phyloP scores from a whole-genome alignment of 2,113 vertebrate genomes.

The Amblyopsis rosae region DNA sequence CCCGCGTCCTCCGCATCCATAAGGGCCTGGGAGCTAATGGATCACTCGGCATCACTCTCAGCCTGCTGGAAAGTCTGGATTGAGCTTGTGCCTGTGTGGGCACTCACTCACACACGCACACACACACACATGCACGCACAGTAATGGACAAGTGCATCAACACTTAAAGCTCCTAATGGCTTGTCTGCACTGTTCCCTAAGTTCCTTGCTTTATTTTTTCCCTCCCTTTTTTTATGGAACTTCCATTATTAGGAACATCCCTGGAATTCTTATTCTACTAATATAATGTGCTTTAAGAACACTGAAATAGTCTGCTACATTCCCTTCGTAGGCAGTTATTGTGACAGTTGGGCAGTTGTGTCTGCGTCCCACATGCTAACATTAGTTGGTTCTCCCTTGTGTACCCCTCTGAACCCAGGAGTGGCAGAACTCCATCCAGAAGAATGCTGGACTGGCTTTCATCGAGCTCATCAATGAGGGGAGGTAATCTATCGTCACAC shows the following conservation, averaged over 20 bases:
- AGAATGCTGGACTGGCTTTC: constrained; percentile 98
- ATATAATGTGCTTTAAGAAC: too few species aligned
- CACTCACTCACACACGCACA: constrained; percentile 31
- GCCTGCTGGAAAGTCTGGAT: constrained; percentile 30
- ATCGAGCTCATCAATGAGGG: constrained; percentile 99
- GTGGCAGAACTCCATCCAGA: constrained; percentile 99
- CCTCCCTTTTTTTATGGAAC: too few species aligned
- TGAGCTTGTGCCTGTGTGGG: neutral
- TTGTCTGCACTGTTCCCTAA: neutral
- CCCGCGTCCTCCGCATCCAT: constrained; percentile 72
- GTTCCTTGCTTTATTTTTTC: neutral
- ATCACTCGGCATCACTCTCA: constrained; percentile 55
- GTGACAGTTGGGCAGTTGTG: neutral
- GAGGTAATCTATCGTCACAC: constrained; percentile 83
- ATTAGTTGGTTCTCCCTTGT: neutral
- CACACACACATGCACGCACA: constrained; percentile 22
- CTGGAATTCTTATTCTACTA: too few species aligned
- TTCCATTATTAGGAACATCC: neutral
- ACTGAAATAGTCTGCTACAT: too few species aligned
- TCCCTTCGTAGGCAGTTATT: too few species aligned
- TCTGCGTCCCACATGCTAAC: neutral
- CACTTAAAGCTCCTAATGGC: constrained; percentile 23
- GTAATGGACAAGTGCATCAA: constrained; percentile 1
- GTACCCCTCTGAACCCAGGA: constrained; percentile 81
- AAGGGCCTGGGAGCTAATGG: constrained; percentile 67